Conservation (phyloP, 2,888 invertebrate genomes). For the Tetheella fluctuosa region DNA sequence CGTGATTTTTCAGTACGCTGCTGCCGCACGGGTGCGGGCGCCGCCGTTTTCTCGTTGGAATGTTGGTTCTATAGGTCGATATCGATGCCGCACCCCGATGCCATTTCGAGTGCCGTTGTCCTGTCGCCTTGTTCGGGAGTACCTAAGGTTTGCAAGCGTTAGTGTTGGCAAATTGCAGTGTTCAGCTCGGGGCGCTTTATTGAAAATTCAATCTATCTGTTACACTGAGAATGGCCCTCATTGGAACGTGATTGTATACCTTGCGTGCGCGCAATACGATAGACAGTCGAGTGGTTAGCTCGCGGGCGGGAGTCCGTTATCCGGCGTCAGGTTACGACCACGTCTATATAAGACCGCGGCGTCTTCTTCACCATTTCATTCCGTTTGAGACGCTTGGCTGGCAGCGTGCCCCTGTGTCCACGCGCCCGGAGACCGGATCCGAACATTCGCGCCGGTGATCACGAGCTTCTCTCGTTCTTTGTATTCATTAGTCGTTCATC, state of each 20-base stretch:
- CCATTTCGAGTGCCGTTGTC: conserved; percentile 70
- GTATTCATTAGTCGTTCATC: conserved; percentile 49
- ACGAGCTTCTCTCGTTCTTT: conserved; percentile 51
- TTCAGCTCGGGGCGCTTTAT: conserved; percentile 78
- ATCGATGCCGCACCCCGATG: conserved; percentile 43
- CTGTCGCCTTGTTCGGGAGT: conserved; percentile 57
- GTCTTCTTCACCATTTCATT: conserved; percentile 84
- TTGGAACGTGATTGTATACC: conserved; percentile 48
- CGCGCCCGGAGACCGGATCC: conserved; percentile 52
- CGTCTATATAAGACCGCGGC: conserved; percentile 83
- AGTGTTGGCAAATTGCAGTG: conserved; percentile 75
- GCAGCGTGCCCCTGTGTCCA: conserved; percentile 61
- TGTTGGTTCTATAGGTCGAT: conserved; percentile 27
- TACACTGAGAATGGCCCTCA: conserved; percentile 62
- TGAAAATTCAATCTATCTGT: conserved; percentile 81
- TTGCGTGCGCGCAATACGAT: conserved; percentile 59
- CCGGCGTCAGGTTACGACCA: conserved; percentile 83
- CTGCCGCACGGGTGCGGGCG: too few species aligned
- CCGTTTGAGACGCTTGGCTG: conserved; percentile 76
- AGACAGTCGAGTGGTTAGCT: conserved; percentile 53
- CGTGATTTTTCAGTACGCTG: conserved; percentile 8
- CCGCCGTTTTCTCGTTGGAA: conserved; percentile 27
- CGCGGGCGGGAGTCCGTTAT: conserved; percentile 76
- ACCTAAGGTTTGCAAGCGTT: conserved; percentile 57
- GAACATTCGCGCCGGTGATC: conserved; percentile 56